phyloP scores from a whole-genome alignment of 2,797 vertebrate genomes.

The Furcifer pardalis region DNA sequence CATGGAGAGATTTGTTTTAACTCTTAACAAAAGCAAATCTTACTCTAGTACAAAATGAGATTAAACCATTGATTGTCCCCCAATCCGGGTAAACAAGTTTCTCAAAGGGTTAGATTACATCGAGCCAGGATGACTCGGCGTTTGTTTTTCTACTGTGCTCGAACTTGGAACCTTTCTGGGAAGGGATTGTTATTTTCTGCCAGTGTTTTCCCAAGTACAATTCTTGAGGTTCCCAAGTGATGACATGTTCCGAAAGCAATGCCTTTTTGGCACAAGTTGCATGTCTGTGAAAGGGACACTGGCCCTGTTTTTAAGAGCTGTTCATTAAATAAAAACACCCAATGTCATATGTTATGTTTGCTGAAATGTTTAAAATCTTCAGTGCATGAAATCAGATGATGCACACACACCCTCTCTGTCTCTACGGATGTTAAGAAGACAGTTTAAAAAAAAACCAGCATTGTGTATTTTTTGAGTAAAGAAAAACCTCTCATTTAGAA shows the following conservation, averaged over 20 bases:
- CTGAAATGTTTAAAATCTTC: conserved; percentile 63
- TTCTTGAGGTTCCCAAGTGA: conserved; percentile 73
- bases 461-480: conserved; percentile 40
- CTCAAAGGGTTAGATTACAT: conserved; percentile 62
- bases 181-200: conserved; percentile 66
- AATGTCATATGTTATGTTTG: conserved; percentile 47
- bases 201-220: conserved; percentile 68
- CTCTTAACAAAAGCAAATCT: conserved; percentile 4
- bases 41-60: background rate
- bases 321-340: conserved; percentile 67
- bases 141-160: conserved; percentile 66
- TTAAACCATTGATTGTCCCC: conserved; percentile 18
- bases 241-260: conserved; percentile 67
- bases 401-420: no score
- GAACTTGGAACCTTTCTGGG: conserved; percentile 70
- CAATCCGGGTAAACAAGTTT: conserved; percentile 62
- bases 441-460: conserved; percentile 44
- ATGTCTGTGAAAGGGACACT: conserved; percentile 57
- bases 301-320: conserved; percentile 60
- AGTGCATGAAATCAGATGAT: conserved; percentile 55
- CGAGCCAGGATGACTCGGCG: conserved; percentile 56
- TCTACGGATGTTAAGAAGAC: no score
- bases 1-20: background rate
- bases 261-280: conserved; percentile 44
- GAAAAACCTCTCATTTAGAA: background rate